Evolutionary conservation across 2,797 vertebrate genomes (phyloP).

Genomic region (Chloroceryle inda): DNA sequence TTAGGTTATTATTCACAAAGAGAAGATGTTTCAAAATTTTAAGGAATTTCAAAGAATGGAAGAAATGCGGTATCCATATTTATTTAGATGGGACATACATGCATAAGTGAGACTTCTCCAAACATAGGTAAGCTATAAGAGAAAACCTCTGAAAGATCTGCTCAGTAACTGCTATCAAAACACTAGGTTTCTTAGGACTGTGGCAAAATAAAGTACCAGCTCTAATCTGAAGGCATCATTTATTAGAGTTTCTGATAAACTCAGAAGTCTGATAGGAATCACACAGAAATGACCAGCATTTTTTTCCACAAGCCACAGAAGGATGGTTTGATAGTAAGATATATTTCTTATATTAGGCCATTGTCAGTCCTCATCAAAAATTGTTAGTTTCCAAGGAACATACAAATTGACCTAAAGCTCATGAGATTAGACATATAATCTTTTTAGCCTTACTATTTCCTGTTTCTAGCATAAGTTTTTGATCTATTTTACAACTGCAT

Average conservation of each 20-base stretch:
- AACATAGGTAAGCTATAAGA: neutral
- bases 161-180: neutral
- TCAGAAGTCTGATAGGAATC: neutral
- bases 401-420: neutral
- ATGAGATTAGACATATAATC: neutral
- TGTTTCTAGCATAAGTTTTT: neutral
- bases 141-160: neutral
- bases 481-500: neutral
- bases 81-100: neutral
- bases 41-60: neutral
- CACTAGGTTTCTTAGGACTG: neutral
- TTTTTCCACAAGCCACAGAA: neutral
- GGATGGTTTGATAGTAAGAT: neutral
- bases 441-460: neutral
- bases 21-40: neutral
- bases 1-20: neutral
- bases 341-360: rapidly evolving
- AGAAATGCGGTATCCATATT: neutral
- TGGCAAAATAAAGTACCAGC: neutral
- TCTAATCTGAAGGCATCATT: neutral
- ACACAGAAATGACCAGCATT: neutral
- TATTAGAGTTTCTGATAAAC: neutral
- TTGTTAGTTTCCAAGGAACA: neutral
- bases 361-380: neutral
- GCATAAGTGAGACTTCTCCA: neutral